These are phyloP conservation scores for Cavia porcellus DNA, from an alignment of 2,113 vertebrate genomes.

Conservation along the genomic window DNA sequence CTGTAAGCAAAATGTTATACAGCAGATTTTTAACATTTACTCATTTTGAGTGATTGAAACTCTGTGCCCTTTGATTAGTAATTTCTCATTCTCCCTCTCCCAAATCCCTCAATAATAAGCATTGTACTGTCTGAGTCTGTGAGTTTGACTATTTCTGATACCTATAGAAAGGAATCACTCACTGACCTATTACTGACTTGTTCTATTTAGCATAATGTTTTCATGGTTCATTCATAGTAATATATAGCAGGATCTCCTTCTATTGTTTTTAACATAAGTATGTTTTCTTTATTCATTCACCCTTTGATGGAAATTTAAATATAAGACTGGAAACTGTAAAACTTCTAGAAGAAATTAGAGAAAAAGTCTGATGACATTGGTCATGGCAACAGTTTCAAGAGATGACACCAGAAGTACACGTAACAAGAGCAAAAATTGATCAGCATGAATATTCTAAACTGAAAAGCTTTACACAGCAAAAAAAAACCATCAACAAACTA, in stretches of 20 bases:
- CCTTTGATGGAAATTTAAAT: background rate
- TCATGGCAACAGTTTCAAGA: background rate
- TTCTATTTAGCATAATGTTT: background rate
- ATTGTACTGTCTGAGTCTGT: background rate
- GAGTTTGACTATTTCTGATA: background rate
- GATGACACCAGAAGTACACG: background rate
- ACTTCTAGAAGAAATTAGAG: background rate
- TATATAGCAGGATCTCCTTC: background rate
- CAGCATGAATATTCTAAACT: background rate
- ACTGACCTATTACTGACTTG: background rate
- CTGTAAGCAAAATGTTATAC: background rate
- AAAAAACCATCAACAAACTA: background rate
- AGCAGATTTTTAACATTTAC: background rate
- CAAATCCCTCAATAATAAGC: background rate
- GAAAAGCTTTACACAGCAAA: background rate
- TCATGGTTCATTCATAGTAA: background rate
- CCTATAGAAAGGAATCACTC: background rate
- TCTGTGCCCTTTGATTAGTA: background rate
- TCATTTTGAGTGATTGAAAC: background rate
- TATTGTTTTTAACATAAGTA: background rate
- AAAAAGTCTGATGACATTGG: background rate
- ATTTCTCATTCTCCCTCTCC: background rate
- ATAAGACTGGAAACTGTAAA: background rate
- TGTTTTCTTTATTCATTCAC: background rate
- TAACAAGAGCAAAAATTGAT: background rate